Conservation (phyloP, 2,113 vertebrate genomes). For the Podarcis cretensis region DNA sequence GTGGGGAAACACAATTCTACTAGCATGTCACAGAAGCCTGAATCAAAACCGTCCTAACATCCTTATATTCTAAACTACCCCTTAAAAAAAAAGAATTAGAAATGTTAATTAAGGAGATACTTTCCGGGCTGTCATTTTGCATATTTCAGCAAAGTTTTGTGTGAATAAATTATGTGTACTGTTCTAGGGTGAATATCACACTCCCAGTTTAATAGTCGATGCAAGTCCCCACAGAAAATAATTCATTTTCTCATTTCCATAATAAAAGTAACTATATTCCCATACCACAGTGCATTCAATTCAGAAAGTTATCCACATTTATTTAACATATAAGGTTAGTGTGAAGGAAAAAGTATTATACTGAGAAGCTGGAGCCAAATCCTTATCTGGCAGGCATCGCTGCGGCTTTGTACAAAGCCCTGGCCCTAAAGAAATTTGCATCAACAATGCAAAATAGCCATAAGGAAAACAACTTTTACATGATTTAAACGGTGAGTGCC, state of each 20-base stretch:
- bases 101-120: constrained; percentile 51
- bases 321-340: constrained; percentile 40
- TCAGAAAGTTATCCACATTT: constrained; percentile 53
- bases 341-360: constrained; percentile 26
- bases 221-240: constrained; percentile 54
- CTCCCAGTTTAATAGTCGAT: constrained; percentile 44
- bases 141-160: constrained; percentile 29
- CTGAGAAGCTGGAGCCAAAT: background rate
- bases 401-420: too few relatives aligned
- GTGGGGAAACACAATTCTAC: constrained; percentile 24
- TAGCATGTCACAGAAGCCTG: constrained; percentile 32
- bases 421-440: background rate
- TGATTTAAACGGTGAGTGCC: background rate
- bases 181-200: constrained; percentile 47
- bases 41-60: constrained; percentile 43
- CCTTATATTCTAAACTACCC: constrained; percentile 34
- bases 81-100: constrained; percentile 38
- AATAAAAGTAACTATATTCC: constrained; percentile 66
- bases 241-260: constrained; percentile 69
- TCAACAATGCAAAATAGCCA: background rate
- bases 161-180: constrained; percentile 65
- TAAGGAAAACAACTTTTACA: background rate
- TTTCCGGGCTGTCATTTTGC: constrained; percentile 36
- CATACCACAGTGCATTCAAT: constrained; percentile 59
- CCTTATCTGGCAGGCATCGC: background rate